A percentile compares a stretch with the other conserved stretches of the same genome.
phyloP scores from a whole-genome alignment of 2,888 invertebrate genomes.

The Catocala fraxini region DNA sequence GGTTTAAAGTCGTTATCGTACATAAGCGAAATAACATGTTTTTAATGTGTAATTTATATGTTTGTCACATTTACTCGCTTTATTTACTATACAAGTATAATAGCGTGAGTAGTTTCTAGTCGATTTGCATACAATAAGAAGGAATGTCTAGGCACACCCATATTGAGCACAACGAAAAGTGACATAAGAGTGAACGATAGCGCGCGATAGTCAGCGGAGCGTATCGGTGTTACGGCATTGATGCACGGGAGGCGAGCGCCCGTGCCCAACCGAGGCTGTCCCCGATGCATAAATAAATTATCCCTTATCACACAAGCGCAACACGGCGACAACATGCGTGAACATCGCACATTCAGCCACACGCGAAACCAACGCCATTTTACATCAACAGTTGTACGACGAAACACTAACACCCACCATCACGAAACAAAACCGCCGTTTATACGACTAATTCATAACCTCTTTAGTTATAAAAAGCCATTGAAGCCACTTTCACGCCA shows the following conservation, averaged over 20 bases:
- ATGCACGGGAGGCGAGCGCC: conserved; percentile 43
- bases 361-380: conserved; percentile 22
- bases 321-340: conserved; percentile 47
- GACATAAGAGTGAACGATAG: conserved; percentile 42
- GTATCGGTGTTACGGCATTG: conserved; percentile 50
- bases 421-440: not conserved
- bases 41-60: conserved; percentile 26
- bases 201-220: conserved; percentile 44
- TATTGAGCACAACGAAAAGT: conserved; percentile 32
- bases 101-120: conserved; percentile 32
- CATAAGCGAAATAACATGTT: conserved; percentile 12
- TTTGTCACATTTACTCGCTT: conserved; percentile 34
- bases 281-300: conserved; percentile 74
- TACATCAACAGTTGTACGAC: conserved; percentile 8
- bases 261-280: conserved; percentile 43
- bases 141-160: conserved; percentile 43
- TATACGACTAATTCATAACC: no score
- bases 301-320: conserved; percentile 58
- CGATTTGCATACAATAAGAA: conserved; percentile 54
- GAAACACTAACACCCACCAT: no score
- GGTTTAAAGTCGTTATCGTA: not conserved
- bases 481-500: no score
- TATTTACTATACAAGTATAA: conserved; percentile 22
- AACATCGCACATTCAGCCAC: conserved; percentile 41
- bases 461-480: no score